Evolutionary conservation across 1,140 invertebrate genomes (phyloP).

Genomic region (Melitaea cinxia): DNA sequence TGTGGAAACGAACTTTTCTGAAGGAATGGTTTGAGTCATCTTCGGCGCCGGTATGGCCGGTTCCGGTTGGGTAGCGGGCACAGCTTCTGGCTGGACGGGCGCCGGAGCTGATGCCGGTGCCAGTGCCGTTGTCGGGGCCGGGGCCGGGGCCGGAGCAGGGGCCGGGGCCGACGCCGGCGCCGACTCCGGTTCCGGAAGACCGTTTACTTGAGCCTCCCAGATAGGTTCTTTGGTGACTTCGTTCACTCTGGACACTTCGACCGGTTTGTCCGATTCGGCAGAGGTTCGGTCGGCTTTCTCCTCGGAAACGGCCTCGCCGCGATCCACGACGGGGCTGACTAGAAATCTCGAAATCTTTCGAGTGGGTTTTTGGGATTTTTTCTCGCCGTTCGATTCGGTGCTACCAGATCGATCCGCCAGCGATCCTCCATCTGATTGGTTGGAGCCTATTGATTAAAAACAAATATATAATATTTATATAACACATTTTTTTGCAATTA

Average conservation of each 20-base stretch:
- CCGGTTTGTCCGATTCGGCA: conserved; percentile 34
- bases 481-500: background rate
- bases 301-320: conserved; percentile 64
- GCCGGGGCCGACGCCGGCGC: conserved; percentile 20
- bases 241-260: conserved; percentile 35
- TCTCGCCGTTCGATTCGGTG: conserved; percentile 62
- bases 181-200: conserved; percentile 50
- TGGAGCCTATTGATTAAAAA: conserved; percentile 55
- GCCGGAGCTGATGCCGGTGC: too few species aligned
- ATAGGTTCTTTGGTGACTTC: conserved; percentile 27
- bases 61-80: conserved; percentile 25
- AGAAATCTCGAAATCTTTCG: conserved; percentile 90
- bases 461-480: background rate
- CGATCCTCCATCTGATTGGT: conserved; percentile 72
- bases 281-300: conserved; percentile 38
- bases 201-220: conserved; percentile 37
- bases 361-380: conserved; percentile 77
- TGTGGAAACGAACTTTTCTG: conserved; percentile 57
- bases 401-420: conserved; percentile 59
- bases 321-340: conserved; percentile 87
- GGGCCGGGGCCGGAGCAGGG: background rate
- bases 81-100: background rate
- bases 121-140: background rate
- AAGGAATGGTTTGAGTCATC: conserved; percentile 39
- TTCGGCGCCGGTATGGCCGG: conserved; percentile 38